phyloP scores from a whole-genome alignment of 2,113 vertebrate genomes.

The Bujurquina vittata region DNA sequence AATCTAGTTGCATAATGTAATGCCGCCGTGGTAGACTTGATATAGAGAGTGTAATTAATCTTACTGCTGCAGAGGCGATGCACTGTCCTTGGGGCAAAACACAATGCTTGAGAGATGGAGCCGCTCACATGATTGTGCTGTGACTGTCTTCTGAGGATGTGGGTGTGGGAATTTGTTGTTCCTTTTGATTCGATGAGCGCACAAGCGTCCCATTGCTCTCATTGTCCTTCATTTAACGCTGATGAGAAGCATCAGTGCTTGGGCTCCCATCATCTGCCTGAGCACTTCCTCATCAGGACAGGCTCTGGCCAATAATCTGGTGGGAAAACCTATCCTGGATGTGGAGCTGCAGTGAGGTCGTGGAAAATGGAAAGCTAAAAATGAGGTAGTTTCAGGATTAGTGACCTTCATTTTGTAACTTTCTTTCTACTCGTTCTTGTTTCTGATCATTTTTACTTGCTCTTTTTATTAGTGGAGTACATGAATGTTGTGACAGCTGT shows the following conservation, averaged over 20 bases:
- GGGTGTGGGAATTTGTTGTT: slow-evolving; percentile 53
- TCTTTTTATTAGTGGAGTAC: not conserved
- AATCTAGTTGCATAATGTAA: not conserved
- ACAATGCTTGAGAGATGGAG: slow-evolving; percentile 29
- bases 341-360: not conserved
- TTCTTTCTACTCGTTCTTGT: not conserved
- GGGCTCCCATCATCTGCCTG: slow-evolving; percentile 24
- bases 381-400: slow-evolving; percentile 26
- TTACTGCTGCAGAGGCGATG: not conserved
- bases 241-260: slow-evolving; percentile 29
- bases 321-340: slow-evolving; percentile 13
- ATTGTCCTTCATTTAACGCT: slow-evolving; percentile 48
- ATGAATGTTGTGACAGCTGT: not conserved
- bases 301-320: not conserved
- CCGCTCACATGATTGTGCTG: slow-evolving; percentile 79
- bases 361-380: slow-evolving; percentile 49
- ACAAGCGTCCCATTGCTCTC: slow-evolving; percentile 35
- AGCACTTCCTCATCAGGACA: slow-evolving; percentile 5
- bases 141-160: slow-evolving; percentile 73
- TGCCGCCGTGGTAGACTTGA: not conserved
- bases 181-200: slow-evolving; percentile 7
- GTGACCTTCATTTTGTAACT: not conserved
- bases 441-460: not conserved
- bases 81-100: slow-evolving; percentile 44
- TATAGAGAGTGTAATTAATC: slow-evolving; percentile 4